These are phyloP conservation scores for Osmerus eperlanus DNA, from an alignment of 2,113 vertebrate genomes.

Conservation along the genomic window DNA sequence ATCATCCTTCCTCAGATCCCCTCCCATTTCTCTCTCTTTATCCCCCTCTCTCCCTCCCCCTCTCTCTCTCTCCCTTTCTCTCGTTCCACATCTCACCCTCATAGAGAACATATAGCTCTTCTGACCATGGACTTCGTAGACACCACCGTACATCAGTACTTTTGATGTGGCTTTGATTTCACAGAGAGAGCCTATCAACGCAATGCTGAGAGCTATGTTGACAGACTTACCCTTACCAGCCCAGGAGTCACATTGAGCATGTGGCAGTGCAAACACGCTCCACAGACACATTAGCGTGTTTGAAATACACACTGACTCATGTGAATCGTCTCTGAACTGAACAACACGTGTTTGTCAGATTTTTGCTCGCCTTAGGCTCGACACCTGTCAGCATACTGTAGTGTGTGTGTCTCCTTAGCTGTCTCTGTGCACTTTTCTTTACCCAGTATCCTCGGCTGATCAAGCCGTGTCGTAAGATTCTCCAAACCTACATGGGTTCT, in stretches of 20 bases:
- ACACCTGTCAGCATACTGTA: background rate
- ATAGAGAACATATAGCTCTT: background rate
- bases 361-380: no score
- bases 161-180: conserved; percentile 6
- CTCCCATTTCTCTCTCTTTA: background rate
- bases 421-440: background rate
- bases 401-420: background rate
- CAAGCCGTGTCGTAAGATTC: no score
- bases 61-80: conserved; percentile 1
- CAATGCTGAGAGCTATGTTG: background rate
- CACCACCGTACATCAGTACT: conserved; percentile 1
- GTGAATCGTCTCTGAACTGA: background rate
- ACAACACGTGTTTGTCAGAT: no score
- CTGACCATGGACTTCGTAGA: background rate
- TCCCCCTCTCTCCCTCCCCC: background rate
- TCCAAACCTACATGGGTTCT: no score
- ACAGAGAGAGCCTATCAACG: background rate
- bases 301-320: background rate
- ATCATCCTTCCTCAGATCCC: conserved; percentile 3
- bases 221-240: background rate
- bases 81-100: background rate
- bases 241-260: background rate
- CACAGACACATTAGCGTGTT: no score
- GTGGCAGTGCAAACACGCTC: no score
- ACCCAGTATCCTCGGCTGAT: no score